Base-by-base conservation (phyloP, 2,113 vertebrate genomes). In the Rallus limicola region DNA sequence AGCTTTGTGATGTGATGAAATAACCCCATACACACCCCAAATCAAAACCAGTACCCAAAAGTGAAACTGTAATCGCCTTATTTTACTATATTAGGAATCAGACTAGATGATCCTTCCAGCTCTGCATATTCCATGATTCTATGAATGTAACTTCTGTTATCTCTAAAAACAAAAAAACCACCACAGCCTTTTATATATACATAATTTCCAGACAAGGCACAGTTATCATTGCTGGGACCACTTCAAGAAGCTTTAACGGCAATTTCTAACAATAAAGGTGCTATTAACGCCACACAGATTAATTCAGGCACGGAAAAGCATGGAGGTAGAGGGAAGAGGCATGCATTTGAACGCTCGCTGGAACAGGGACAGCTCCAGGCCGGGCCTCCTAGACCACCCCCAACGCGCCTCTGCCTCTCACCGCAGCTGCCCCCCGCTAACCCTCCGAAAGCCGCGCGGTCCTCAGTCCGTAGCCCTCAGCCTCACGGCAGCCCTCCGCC, bases 331-430 rank as follows among this genome's bases (percentile, higher is more conserved):
- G 0, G 4, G 21, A 18, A 48, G 34, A 16, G 52, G 48, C 14
- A 1, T 0, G 5, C 2, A 5, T 6, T 34, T 10, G 65, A 20
- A 0, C 0, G 44, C 13, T 1, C 1, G 3, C 56, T 0, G 29
- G 2, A 21, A 4, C 24, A 2, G 38, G 23, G 29, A 5, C 44
- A 6, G 48, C 74, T 16, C 9, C 7, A 5, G 6, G 48, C 40
- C 1, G 4, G 7, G 46, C 28, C 33, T 5, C 48, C 2, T 7
- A 10, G 19, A 18, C 17, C 38, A 2, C 13, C 6, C 26, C 10
- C 5, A 16, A 3, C 4, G 8, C 20, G 9, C 6, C 44, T 10
- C 69, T 2, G 77, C 50, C 48, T 8, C 55, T 50, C 40, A 7
- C 13, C 81, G 0, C 46, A 6, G 50, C 56, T 5, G 8, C 16